These are phyloP conservation scores for Vultur gryphus DNA, from an alignment of 2,797 vertebrate species.

Conservation along the genomic window DNA sequence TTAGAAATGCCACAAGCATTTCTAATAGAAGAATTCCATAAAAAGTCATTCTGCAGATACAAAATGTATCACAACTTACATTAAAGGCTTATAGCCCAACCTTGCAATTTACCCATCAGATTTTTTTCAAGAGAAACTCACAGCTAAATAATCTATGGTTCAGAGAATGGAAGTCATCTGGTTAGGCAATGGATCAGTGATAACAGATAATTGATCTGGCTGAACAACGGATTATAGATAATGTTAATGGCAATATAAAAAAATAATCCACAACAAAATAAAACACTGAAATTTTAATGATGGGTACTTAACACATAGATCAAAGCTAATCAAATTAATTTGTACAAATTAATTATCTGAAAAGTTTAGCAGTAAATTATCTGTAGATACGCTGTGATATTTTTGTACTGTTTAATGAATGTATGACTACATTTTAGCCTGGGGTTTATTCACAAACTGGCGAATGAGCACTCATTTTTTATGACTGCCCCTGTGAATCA, in stretches of 20 bases:
- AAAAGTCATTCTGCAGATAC: not conserved
- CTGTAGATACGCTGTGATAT: not conserved
- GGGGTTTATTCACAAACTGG: not conserved
- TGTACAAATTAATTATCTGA: conserved; percentile 40
- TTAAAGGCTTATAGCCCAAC: not conserved
- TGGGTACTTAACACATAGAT: not conserved
- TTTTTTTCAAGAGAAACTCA: not conserved
- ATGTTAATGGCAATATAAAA: not conserved
- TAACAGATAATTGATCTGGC: not conserved
- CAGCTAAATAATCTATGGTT: not conserved
- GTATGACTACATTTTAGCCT: not conserved
- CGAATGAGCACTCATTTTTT: not conserved
- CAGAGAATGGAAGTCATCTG: not conserved
- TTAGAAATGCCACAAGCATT: not conserved
- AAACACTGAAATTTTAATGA: not conserved
- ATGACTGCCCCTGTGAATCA: not conserved
- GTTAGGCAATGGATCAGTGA: not conserved
- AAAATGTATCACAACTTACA: not conserved
- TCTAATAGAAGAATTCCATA: not conserved
- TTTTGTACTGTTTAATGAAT: not conserved
- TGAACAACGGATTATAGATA: not conserved
- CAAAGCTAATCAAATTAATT: conserved; percentile 34
- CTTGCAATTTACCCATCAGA: not conserved
- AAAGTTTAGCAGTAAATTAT: not conserved
- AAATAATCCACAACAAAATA: not conserved